Evolutionary conservation across 2,797 vertebrate species (phyloP), one percentile per base, ranked within the genome.

Genomic region (Gymnothorax reevesii): DNA sequence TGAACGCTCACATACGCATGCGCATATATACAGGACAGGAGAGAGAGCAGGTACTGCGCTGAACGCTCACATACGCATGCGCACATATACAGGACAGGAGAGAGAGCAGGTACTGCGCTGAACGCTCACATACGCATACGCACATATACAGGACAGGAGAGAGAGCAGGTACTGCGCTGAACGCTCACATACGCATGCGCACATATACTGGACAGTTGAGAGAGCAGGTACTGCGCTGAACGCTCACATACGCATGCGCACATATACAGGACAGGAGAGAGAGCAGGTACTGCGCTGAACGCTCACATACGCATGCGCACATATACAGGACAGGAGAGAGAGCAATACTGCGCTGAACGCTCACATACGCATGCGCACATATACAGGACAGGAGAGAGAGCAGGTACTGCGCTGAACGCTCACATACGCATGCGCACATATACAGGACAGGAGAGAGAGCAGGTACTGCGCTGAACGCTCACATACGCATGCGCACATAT

Each of bases 371-470:
- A 59, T 75, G 64, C 69, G 77, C 15, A 79, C 17, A 54, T 52
- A 25, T 13, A 25, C 83, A 42, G 33, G 33, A n/a, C 98, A 99
- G 90, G 98, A 99, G 92, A 91, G 98, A 89, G 98, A 99, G 87
- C 98, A 99, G 97, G 98, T 99, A 94, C 49, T 33, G 4, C 12
- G 4, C 42, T 52, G 4, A 52, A n/a, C 1, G 33, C 33, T 42
- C 33, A 62, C 57, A 27, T 12, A 2, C 66, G 71, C 15, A 59
- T 75, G 64, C 69, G 77, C 15, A 79, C 17, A 54, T 52, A 25
- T 13, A 25, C 83, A 42, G 33, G 33, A n/a, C 98, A 99, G 90
- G 98, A 99, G 92, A 91, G 98, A 89, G 98, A 99, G 87, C 98
- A 99, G 97, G 98, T 99, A 94, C 49, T 33, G 4, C 12, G 4